These are phyloP conservation scores for Oxycera nigricornis DNA, from an alignment of 2,888 invertebrate genomes.

Conservation along the genomic window DNA sequence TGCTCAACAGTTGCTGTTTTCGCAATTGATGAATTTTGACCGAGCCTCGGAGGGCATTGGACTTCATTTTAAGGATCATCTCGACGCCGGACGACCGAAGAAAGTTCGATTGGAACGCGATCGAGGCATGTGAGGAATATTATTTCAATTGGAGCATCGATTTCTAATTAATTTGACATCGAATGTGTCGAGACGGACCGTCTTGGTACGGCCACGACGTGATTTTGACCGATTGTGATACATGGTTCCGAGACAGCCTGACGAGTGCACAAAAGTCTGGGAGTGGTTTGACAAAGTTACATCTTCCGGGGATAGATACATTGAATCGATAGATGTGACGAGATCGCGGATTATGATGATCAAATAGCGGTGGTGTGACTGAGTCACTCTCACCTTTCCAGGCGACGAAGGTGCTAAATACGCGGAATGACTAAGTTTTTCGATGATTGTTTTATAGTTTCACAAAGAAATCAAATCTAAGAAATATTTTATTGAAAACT, in stretches of 20 bases:
- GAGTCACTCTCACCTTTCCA: not conserved
- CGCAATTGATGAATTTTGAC: not conserved
- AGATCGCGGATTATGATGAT: conserved; percentile 9
- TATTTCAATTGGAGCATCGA: conserved; percentile 32
- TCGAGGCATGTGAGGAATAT: not conserved
- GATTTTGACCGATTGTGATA: no score
- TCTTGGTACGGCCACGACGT: not conserved
- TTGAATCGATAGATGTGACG: not conserved
- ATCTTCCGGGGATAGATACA: not conserved
- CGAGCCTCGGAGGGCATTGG: conserved; percentile 2
- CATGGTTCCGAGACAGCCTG: no score
- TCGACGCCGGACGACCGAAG: not conserved
- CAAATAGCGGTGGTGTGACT: conserved; percentile 10
- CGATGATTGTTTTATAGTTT: conserved; percentile 9
- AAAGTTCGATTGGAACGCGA: not conserved
- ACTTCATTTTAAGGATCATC: not conserved
- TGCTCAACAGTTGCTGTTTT: not conserved
- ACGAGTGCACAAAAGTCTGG: not conserved
- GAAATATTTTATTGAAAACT: not conserved
- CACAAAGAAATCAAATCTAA: not conserved
- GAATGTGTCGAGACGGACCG: not conserved
- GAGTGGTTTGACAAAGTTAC: not conserved
- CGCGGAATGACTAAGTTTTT: not conserved
- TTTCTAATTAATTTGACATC: conserved; percentile 17
- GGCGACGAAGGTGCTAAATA: conserved; percentile 9